phyloP scores from a whole-genome alignment of 64 coral and sea anemone genomes.

The Montipora sp. region DNA sequence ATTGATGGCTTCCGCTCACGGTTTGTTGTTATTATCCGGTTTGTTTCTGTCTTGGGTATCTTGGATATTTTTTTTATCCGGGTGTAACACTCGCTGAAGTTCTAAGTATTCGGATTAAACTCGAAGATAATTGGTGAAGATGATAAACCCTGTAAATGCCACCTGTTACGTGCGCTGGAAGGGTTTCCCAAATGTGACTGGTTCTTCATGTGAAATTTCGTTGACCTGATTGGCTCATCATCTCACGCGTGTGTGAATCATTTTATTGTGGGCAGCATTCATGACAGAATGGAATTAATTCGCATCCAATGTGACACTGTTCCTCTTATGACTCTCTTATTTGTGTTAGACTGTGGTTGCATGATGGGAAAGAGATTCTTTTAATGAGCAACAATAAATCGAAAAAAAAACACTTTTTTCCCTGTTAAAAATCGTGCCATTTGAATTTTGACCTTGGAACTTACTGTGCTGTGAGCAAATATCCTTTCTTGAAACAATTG shows the following conservation, averaged over 20 bases:
- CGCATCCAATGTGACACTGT: background rate
- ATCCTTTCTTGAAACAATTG: background rate
- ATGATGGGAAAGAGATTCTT: background rate
- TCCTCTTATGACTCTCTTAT: background rate
- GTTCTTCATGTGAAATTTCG: background rate
- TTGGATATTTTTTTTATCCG: background rate
- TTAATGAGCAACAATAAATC: background rate
- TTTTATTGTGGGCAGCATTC: slow-evolving; percentile 49
- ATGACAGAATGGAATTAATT: slow-evolving; percentile 17
- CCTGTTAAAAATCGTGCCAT: too few species aligned
- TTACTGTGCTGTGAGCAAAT: background rate
- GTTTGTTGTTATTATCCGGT: too few species aligned
- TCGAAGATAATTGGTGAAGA: background rate
- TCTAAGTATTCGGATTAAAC: background rate
- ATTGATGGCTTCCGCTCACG: background rate
- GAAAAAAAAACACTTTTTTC: too few species aligned
- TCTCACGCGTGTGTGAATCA: slow-evolving; percentile 8
- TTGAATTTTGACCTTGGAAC: background rate
- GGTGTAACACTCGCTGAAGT: background rate
- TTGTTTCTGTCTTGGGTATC: too few species aligned
- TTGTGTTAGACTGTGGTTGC: background rate
- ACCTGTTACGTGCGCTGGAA: slow-evolving; percentile 33
- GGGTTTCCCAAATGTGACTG: slow-evolving; percentile 28
- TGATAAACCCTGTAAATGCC: slow-evolving; percentile 19
- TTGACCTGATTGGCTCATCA: background rate